Percentiles rank a stretch among this genome's conserved stretches.
These are phyloP conservation scores for Tiphia femorata DNA, from an alignment of 2,888 invertebrate species.

Conservation along the genomic window DNA sequence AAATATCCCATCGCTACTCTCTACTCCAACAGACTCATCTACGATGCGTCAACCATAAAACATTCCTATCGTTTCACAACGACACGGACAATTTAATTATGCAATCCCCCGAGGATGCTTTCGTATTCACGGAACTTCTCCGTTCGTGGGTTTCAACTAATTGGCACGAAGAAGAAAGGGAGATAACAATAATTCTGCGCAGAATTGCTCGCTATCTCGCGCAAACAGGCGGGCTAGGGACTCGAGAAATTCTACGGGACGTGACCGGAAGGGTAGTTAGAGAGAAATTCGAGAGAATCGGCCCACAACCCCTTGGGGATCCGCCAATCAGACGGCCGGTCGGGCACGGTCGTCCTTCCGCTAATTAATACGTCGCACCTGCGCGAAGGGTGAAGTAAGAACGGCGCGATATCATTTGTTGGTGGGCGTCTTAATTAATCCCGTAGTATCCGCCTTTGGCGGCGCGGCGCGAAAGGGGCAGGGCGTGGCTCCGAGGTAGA, in stretches of 20 bases:
- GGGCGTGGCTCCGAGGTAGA: constrained; percentile 66
- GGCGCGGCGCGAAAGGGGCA: constrained; percentile 60
- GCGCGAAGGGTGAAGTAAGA: constrained; percentile 21
- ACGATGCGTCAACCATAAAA: no score
- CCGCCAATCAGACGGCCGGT: constrained; percentile 36
- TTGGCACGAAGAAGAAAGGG: neutral
- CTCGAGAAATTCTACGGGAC: neutral
- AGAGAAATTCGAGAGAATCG: neutral
- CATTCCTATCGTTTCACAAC: no score
- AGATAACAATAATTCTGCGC: neutral
- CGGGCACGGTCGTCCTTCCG: constrained; percentile 12
- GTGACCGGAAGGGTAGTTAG: no score
- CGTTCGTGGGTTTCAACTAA: no score
- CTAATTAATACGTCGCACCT: constrained; percentile 37
- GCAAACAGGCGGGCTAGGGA: no score
- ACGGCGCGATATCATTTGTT: constrained; percentile 60
- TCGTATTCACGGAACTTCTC: no score
- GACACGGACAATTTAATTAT: no score
- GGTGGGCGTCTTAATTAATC: constrained; percentile 68
- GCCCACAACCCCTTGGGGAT: constrained; percentile 23
- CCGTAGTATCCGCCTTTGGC: constrained; percentile 64
- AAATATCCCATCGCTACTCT: no score
- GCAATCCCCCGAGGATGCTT: no score
- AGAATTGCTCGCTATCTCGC: no score
- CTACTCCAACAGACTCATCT: no score